Evolutionary conservation across 1,140 invertebrate genomes (phyloP).

Genomic region (Hetaerina americana): DNA sequence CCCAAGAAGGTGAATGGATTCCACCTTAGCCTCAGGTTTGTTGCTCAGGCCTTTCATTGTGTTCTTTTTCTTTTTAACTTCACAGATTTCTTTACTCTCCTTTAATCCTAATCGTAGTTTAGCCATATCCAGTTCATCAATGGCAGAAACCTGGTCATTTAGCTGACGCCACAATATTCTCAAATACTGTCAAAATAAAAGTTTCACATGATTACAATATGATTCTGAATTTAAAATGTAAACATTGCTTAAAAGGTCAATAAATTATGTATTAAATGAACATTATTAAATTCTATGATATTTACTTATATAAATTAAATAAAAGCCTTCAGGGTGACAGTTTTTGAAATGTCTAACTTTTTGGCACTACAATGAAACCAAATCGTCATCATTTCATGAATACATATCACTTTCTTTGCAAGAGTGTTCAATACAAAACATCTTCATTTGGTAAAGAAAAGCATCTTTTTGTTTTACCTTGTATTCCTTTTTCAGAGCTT

Average conservation of each 20-base stretch:
- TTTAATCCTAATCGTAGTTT: conserved; percentile 45
- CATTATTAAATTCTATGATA: no score
- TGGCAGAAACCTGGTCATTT: conserved; percentile 41
- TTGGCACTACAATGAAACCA: no score
- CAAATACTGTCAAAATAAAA: conserved; percentile 21
- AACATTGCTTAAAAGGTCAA: no score
- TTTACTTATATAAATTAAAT: no score
- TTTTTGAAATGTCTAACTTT: no score
- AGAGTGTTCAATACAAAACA: not conserved
- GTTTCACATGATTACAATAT: no score
- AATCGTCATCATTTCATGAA: no score
- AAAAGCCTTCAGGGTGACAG: no score
- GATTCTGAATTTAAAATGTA: no score
- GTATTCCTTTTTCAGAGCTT: conserved; percentile 52
- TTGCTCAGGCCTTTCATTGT: conserved; percentile 17
- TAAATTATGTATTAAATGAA: no score
- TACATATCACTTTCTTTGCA: no score
- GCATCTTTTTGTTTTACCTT: conserved; percentile 35
- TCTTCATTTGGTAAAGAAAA: no score
- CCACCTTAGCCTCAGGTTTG: conserved; percentile 22
- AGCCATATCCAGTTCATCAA: conserved; percentile 64
- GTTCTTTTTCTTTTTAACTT: conserved; percentile 15
- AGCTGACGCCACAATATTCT: conserved; percentile 44
- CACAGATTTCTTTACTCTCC: conserved; percentile 26
- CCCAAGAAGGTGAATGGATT: conserved; percentile 34